Base-by-base conservation (phyloP, 1,140 invertebrate genomes). In the Glomeris maerens region DNA sequence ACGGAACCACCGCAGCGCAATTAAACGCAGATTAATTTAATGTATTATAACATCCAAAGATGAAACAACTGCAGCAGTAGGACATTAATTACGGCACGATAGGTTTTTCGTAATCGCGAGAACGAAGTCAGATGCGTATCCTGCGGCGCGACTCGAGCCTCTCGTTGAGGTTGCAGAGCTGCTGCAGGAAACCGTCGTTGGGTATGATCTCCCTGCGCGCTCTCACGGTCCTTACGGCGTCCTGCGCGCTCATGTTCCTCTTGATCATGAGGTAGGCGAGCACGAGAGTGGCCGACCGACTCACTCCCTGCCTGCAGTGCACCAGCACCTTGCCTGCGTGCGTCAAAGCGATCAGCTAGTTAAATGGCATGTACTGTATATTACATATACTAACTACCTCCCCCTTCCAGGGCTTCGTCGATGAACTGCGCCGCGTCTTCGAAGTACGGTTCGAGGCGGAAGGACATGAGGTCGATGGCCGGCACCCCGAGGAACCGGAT, bases 261-360 rank as follows among this genome's bases (percentile, higher is more conserved):
- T 81, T 82, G 42, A 89, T 79, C 81, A 91, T 88, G 26, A 89
- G 68, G 63, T 82, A 89, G 20, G 83, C 83, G 25, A 86, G 66
- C 0, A 84, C 81, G 54, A 83, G 77, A 0, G 84, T 83, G 21
- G 82, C 80, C 23, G 83, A 86, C 1, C 84, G 75, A 1, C 83
- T 86, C 49, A 87, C 78, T 21, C 86, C 85, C 67, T 84, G 78
- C 45, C 83, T 68, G 60, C 84, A 88, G 62, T 88, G 83, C 1
- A 89, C 81, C 47, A 84, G 70, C 1, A 83, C 77, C 63, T 78
- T 83, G 51, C 83, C 84, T 85, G 62, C 3, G 29, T 7, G 50
- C n/a, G n/a, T n/a, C n/a, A n/a, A n/a, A n/a, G n/a, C n/a, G 4
- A 42, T 51, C 13, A 44, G 3, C 10, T 21, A 20, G 20, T 5